A percentile compares a stretch with the other conserved stretches of the same genome.
Evolutionary conservation across 2,113 vertebrate genomes (phyloP).

Genomic region (Noctilio leporinus): DNA sequence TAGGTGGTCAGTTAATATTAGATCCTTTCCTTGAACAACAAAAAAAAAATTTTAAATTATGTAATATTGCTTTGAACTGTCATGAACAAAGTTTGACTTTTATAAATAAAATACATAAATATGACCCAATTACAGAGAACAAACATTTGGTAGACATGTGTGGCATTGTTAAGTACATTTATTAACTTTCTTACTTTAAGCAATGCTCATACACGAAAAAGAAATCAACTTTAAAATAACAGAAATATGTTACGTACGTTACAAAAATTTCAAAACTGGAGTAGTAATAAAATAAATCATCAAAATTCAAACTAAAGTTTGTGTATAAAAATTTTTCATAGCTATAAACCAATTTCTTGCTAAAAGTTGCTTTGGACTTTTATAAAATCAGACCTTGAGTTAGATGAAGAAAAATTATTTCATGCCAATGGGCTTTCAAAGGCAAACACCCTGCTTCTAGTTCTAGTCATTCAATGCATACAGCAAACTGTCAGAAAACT

Average conservation of each 20-base stretch:
- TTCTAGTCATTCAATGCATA: neutral
- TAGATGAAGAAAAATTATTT: neutral
- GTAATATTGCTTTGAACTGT: neutral
- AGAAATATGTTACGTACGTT: neutral
- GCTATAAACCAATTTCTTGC: neutral
- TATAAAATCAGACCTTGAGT: neutral
- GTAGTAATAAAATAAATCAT: neutral
- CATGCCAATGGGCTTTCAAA: neutral
- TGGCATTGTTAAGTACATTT: neutral
- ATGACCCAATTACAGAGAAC: neutral
- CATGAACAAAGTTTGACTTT: neutral
- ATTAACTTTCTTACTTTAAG: neutral
- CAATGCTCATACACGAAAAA: neutral
- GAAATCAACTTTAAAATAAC: slow-evolving; percentile 8
- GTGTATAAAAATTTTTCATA: neutral
- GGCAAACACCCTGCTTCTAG: neutral
- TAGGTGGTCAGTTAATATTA: neutral
- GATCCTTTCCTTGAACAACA: neutral
- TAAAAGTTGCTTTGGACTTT: neutral
- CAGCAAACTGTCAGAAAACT: neutral
- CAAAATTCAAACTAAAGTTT: neutral
- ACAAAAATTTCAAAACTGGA: neutral
- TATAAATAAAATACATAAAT: slow-evolving; percentile 6
- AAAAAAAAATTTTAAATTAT: neutral
- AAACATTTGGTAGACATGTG: neutral